Evolutionary conservation across 2,113 vertebrate species (phyloP).

Genomic region (Vulpes vulpes): DNA sequence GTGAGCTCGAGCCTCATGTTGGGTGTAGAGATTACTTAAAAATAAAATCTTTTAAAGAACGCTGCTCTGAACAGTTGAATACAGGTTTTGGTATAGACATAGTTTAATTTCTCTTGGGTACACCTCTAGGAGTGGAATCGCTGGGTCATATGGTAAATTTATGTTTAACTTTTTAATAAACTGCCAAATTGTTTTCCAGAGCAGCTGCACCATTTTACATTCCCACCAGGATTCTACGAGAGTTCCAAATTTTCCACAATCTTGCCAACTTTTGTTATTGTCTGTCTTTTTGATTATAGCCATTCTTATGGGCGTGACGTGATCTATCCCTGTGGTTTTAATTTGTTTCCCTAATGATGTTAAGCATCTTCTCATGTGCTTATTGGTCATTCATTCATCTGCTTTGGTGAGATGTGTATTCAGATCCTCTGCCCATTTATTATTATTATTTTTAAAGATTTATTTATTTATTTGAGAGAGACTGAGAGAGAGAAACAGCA

Average conservation of each 20-base stretch:
- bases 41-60: background rate
- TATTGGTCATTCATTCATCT: background rate
- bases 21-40: background rate
- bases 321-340: background rate
- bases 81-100: background rate
- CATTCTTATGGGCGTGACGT: background rate
- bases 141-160: background rate
- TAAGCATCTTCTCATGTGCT: background rate
- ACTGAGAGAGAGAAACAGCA: background rate
- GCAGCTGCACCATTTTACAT: background rate
- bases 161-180: constrained; percentile 27
- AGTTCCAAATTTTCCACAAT: background rate
- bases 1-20: background rate
- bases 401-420: constrained; percentile 18
- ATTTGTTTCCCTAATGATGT: background rate
- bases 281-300: background rate
- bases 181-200: background rate
- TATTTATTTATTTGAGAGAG: background rate
- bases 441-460: background rate
- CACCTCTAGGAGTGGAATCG: background rate
- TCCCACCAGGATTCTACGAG: background rate
- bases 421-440: background rate
- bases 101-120: constrained; percentile 20
- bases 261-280: background rate
- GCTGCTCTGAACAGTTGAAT: background rate